Conservation (phyloP, 2,888 invertebrate genomes). For the Meteorus cinctellus region DNA sequence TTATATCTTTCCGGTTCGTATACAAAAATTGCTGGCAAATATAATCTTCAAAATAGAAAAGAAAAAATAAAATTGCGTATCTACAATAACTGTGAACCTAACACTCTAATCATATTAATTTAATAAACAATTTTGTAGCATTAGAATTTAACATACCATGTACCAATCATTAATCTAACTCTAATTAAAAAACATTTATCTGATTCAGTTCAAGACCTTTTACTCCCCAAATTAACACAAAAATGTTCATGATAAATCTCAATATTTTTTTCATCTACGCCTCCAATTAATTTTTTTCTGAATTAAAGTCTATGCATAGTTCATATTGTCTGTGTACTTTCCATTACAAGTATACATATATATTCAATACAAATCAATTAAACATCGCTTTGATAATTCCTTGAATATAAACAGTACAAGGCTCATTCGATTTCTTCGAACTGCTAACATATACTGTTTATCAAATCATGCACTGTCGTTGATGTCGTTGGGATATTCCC, state of each 20-base stretch:
- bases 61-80: conserved; percentile 22
- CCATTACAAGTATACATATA: neutral
- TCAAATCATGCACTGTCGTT: neutral
- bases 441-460: conserved; percentile 9
- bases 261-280: neutral
- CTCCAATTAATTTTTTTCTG: neutral
- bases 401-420: conserved; percentile 30
- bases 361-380: conserved; percentile 21
- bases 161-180: neutral
- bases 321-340: neutral
- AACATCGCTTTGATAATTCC: conserved; percentile 23
- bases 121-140: neutral
- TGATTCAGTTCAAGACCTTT: neutral
- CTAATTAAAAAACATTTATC: neutral
- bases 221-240: too few relatives aligned
- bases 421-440: conserved; percentile 16
- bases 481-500: neutral
- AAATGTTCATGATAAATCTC: too few relatives aligned
- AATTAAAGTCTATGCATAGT: neutral
- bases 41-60: neutral
- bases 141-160: neutral
- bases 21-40: neutral
- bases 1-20: conserved; percentile 13
- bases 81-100: neutral
- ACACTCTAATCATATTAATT: neutral